Conservation (phyloP, 1,140 invertebrate genomes). For the Rhyacophila brunnea region DNA sequence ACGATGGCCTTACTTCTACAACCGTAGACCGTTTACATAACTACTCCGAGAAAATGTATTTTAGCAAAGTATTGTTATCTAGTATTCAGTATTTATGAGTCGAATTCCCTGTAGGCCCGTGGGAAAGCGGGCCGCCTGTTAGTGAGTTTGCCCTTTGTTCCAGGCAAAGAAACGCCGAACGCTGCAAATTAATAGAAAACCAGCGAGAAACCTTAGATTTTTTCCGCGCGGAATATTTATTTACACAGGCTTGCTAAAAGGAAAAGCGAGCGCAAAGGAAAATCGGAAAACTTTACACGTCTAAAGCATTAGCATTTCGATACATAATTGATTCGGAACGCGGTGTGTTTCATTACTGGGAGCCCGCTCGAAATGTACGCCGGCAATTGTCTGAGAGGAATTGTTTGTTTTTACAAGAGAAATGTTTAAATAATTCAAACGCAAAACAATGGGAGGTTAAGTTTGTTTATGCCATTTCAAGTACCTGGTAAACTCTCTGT, state of each 20-base stretch:
- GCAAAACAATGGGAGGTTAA: not conserved
- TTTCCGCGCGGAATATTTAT: conserved; percentile 11
- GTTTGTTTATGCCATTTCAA: too few species aligned
- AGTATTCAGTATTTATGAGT: not conserved
- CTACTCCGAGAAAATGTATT: not conserved
- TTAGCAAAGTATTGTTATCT: too few species aligned
- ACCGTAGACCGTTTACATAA: not conserved
- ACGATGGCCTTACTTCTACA: too few species aligned
- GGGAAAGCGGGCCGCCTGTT: not conserved
- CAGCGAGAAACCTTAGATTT: not conserved
- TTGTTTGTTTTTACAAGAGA: not conserved
- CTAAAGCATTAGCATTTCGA: not conserved
- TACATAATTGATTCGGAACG: conserved; percentile 8
- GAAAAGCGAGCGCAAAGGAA: not conserved
- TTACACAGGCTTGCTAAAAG: conserved; percentile 6
- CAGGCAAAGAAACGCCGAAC: too few species aligned
- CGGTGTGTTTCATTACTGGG: conserved; percentile 5
- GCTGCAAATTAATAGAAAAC: not conserved
- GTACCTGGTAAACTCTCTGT: too few species aligned
- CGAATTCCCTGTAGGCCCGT: conserved; percentile 4
- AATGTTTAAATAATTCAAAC: too few species aligned
- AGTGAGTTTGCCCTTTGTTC: too few species aligned
- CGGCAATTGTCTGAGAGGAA: not conserved
- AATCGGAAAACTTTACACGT: conserved; percentile 15
- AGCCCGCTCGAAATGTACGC: not conserved